These are phyloP conservation scores for Scortum barcoo DNA, from an alignment of 2,113 vertebrate species.

Conservation along the genomic window DNA sequence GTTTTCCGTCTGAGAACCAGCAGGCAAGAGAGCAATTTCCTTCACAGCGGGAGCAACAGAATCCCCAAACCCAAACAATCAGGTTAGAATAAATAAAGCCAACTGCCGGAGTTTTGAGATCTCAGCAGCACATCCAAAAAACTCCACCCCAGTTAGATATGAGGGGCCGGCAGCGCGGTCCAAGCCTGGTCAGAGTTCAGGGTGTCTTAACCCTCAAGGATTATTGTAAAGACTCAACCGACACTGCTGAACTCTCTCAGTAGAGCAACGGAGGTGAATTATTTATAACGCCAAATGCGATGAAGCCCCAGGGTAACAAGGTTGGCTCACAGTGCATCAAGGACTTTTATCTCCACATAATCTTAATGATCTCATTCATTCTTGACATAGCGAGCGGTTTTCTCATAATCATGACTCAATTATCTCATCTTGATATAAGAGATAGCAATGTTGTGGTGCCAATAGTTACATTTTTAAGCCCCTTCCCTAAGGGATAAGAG, in stretches of 20 bases:
- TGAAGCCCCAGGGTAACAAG: background rate
- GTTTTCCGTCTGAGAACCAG: slow-evolving; percentile 70
- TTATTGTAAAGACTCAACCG: background rate
- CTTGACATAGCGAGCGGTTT: slow-evolving; percentile 12
- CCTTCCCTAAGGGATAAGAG: background rate
- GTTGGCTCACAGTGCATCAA: slow-evolving; percentile 3
- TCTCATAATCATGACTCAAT: slow-evolving; percentile 21
- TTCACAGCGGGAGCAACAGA: slow-evolving; percentile 62
- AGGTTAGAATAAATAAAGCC: slow-evolving; percentile 76
- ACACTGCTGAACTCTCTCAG: slow-evolving; percentile 2
- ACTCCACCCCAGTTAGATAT: slow-evolving; percentile 58
- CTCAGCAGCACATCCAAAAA: slow-evolving; percentile 54
- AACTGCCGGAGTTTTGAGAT: slow-evolving; percentile 65
- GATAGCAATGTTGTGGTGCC: background rate
- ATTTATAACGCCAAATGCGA: background rate
- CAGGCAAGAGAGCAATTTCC: slow-evolving; percentile 74
- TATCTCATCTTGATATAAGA: slow-evolving; percentile 20
- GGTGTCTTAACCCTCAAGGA: slow-evolving; percentile 5
- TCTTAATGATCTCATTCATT: slow-evolving; percentile 17
- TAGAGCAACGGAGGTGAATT: background rate
- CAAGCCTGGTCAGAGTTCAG: slow-evolving; percentile 55
- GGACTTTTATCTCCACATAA: slow-evolving; percentile 14
- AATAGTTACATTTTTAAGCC: slow-evolving; percentile 22
- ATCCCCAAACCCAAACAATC: slow-evolving; percentile 79
- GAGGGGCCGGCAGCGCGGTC: slow-evolving; percentile 34